Conservation (phyloP, 2,888 invertebrate genomes). For the Cheilosia urbana region DNA sequence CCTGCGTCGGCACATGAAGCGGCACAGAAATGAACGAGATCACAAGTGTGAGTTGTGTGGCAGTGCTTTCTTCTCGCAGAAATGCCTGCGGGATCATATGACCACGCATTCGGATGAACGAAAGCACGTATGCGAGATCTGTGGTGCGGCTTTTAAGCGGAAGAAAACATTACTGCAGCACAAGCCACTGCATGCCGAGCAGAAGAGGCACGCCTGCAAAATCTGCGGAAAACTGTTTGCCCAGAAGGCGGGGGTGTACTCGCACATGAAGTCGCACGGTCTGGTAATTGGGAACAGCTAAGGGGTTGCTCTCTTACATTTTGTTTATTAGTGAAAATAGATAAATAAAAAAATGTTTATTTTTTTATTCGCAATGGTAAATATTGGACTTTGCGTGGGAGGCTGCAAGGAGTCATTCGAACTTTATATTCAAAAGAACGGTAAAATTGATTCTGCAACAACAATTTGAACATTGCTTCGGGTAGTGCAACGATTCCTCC, state of each 20-base stretch:
- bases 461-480: too few species aligned
- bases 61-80: conserved; percentile 50
- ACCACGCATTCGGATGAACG: conserved; percentile 60
- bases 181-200: conserved; percentile 51
- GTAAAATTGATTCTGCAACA: too few species aligned
- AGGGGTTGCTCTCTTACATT: neutral
- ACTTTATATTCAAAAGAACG: too few species aligned
- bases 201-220: conserved; percentile 59
- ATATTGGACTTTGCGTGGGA: too few species aligned
- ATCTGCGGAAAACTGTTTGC: conserved; percentile 63
- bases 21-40: conserved; percentile 62
- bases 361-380: too few species aligned
- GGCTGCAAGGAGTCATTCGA: too few species aligned
- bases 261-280: conserved; percentile 65
- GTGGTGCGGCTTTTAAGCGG: conserved; percentile 62
- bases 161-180: conserved; percentile 57
- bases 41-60: conserved; percentile 59
- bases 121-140: conserved; percentile 57
- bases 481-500: too few species aligned
- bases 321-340: neutral
- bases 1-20: conserved; percentile 58
- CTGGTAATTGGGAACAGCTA: conserved; percentile 14
- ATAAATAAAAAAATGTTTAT: too few species aligned
- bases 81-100: conserved; percentile 56
- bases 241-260: conserved; percentile 60